Base-by-base conservation (phyloP, 2,113 vertebrate genomes). In the Tylochromis polylepis region DNA sequence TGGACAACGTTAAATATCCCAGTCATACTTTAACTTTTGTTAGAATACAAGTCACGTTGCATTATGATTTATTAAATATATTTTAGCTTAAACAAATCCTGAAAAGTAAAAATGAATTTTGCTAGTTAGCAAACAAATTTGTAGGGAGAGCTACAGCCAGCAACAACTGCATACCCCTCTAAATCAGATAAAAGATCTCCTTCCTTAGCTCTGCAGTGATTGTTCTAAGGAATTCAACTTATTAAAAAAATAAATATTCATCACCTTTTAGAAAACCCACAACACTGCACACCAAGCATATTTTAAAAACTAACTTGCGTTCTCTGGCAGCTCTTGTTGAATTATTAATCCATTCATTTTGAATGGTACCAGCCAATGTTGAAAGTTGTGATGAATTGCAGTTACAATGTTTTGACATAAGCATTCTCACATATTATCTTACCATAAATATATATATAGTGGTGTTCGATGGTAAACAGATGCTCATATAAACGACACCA, bases 401-500 rank as follows among this genome's bases (percentile, higher is more conserved):
- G 24, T 36, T 31, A 24, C 11, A 41, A 38, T 36, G 41, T 77
- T 75, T 46, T 57, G 72, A 75, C 65, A 84, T 55, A 81, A 79
- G 36, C 62, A 3, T 27, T 72, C 15, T 72, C 41, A 15, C 60
- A 3, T 20, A 79, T 79, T 78, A 56, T 77, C 84, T 53, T 18
- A 43, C 5, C 60, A 29, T 80, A 18, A 87, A 80, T 70, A 79
- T 36, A 79, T 36, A 22, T 24, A 57, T 62, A 53, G 36, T 55
- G 67, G 22, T 27, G 10, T 24, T 38, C 36, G 62, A 46, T 51
- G 43, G 84, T 81, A 84, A 91, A 88, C 59, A 84, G 53, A 81
- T 84, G 82, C 90, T 90, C 46, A 70, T 57, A 82, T 90, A 86
- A 91, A 83, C 12, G 67, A 5, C 15, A 78, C 57, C 57, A 55